These are phyloP conservation scores for Drosophila persimilis DNA, from an alignment of 1,140 invertebrate species.

Conservation along the genomic window DNA sequence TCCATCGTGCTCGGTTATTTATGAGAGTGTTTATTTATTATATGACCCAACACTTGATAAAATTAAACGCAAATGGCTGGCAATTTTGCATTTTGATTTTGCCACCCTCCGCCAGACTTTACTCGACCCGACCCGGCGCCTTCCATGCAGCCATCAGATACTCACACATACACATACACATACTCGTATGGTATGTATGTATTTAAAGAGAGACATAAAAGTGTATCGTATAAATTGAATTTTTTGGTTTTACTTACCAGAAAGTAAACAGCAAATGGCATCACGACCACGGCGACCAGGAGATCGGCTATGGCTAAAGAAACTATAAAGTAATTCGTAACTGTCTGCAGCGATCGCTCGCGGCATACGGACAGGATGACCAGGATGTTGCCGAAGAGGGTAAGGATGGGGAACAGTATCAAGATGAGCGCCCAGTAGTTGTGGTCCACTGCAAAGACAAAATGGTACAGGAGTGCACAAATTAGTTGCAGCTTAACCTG, in stretches of 20 bases:
- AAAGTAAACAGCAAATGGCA: slow-evolving; percentile 99
- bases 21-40: slow-evolving; percentile 77
- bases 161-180: not conserved
- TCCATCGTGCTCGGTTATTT: slow-evolving; percentile 54
- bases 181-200: too few species aligned
- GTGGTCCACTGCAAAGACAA: slow-evolving; percentile 83
- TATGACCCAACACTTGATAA: slow-evolving; percentile 77
- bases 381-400: slow-evolving; percentile 97
- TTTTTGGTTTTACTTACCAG: slow-evolving; percentile 88
- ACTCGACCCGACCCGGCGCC: too few species aligned
- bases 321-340: slow-evolving; percentile 99
- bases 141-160: too few species aligned
- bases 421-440: slow-evolving; percentile 94
- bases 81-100: slow-evolving; percentile 74
- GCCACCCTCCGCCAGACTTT: slow-evolving; percentile 1
- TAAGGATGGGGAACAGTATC: slow-evolving; percentile 95
- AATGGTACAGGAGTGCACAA: not conserved
- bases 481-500: not conserved
- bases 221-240: too few species aligned
- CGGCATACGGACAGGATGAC: slow-evolving; percentile 97
- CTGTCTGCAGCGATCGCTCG: slow-evolving; percentile 95
- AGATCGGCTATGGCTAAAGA: slow-evolving; percentile 98
- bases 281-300: slow-evolving; percentile 97
- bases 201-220: not conserved
- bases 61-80: slow-evolving; percentile 73